These are phyloP conservation scores for Ramphastos sulfuratus DNA, from an alignment of 2,113 vertebrate genomes.

Conservation along the genomic window DNA sequence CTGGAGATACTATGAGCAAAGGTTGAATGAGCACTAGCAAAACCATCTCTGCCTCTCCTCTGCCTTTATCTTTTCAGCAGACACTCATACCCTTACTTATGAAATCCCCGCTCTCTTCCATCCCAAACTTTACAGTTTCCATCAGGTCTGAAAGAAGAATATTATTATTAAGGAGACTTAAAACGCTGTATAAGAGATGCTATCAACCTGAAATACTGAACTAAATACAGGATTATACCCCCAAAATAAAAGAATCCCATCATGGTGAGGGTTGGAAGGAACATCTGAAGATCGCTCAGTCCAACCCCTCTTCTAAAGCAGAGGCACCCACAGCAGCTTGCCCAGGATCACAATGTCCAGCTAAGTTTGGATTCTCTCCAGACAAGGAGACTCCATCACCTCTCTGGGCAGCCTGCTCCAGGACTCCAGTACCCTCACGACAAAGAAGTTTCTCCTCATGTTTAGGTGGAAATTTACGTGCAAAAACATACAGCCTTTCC, in stretches of 20 bases:
- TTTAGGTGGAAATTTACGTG: too few species aligned
- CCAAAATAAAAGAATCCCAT: not conserved
- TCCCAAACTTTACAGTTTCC: not conserved
- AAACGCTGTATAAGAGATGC: rapidly evolving
- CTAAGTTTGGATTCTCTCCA: too few species aligned
- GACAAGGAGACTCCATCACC: too few species aligned
- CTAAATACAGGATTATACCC: not conserved
- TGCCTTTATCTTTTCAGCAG: not conserved
- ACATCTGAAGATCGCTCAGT: too few species aligned
- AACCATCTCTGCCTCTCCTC: not conserved
- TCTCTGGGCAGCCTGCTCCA: too few species aligned
- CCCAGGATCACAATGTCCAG: too few species aligned
- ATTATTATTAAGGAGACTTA: not conserved
- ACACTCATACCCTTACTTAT: not conserved
- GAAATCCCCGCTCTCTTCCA: not conserved
- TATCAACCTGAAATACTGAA: not conserved
- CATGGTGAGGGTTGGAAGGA: too few species aligned
- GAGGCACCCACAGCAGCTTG: too few species aligned
- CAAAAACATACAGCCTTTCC: not conserved
- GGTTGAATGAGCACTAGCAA: not conserved
- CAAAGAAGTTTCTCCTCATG: too few species aligned
- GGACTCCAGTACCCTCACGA: too few species aligned
- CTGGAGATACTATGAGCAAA: not conserved
- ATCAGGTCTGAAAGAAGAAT: not conserved
- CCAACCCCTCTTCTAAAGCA: too few species aligned